Base-by-base conservation (phyloP, 2,797 vertebrate species). In the Sebastes trivittatus region DNA sequence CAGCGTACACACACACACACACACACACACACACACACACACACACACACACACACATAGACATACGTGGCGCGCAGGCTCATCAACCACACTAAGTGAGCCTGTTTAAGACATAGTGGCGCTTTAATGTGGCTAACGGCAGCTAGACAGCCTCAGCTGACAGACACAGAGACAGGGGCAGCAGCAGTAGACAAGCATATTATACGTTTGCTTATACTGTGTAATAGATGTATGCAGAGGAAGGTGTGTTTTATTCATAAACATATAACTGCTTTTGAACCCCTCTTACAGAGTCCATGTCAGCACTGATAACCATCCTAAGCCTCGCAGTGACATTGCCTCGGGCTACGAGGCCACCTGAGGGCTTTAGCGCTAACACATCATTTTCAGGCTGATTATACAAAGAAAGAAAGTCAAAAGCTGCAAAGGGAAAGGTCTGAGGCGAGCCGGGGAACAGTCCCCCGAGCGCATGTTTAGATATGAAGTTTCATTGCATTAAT, bases 261-360 rank as follows among this genome's bases (percentile, higher is more conserved):
- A 93, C 87, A 87, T 42, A 91, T 90, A 92, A 93, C 90, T 87
- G 90, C 89, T 88, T 93, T 86, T 91, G 93, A 94, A 93, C 75
- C 79, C 72, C 76, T 76, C 87, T 84, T 80, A 88, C 81, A 82
- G 80, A 76, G 78, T 75, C 85, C 86, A 52, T 93, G 92, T 94
- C 93, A 90, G 88, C 82, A 85, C 77, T 85, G 88, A 93, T 94
- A 92, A 94, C 91, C 88, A 87, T 93, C 87, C 87, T 73, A 49
- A 89, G 90, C 92, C 85, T 92, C 89, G 82, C 87, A 81, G 92
- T 92, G 92, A 93, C 93, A 93, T 93, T 91, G 93, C 92, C 93
- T 92, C 18, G 22, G 93, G 94, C 90, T 85, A 80, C 7, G 29
- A 25, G 76, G 88, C 91, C 92, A 94, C 94, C 92, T 88, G 89